These are phyloP conservation scores for Dissostichus mawsoni DNA, from an alignment of 2,113 vertebrate species.

Conservation along the genomic window DNA sequence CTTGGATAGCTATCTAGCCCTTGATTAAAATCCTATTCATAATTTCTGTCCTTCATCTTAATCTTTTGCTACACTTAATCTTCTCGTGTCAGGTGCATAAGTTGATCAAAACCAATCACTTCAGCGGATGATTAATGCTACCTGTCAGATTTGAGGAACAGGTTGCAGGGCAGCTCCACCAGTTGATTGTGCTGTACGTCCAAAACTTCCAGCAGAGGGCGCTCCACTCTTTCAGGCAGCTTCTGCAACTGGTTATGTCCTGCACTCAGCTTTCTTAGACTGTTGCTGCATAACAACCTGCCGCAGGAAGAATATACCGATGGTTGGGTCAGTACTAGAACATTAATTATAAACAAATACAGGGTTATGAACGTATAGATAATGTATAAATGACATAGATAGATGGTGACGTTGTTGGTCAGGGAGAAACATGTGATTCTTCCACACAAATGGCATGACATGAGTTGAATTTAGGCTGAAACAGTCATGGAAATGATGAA, in stretches of 20 bases:
- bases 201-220: constrained; percentile 91
- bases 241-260: constrained; percentile 91
- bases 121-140: constrained; percentile 69
- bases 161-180: constrained; percentile 90
- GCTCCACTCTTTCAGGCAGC: constrained; percentile 92
- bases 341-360: neutral
- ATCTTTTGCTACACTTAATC: constrained; percentile 1
- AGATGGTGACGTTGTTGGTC: neutral
- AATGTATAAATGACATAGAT: neutral
- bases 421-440: no score
- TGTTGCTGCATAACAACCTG: constrained; percentile 92
- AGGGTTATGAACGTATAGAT: neutral
- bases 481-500: constrained; percentile 27
- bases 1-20: constrained; percentile 24
- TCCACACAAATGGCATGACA: no score
- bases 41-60: constrained; percentile 29
- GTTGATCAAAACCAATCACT: constrained; percentile 23
- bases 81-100: neutral
- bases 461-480: neutral
- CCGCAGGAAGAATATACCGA: constrained; percentile 49
- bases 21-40: constrained; percentile 27
- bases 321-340: constrained; percentile 7
- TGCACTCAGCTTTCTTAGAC: constrained; percentile 93
- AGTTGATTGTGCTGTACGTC: constrained; percentile 97
- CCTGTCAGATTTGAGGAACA: constrained; percentile 95